phyloP scores from a whole-genome alignment of 1,140 invertebrate species.

The Phymastichus coffea region DNA sequence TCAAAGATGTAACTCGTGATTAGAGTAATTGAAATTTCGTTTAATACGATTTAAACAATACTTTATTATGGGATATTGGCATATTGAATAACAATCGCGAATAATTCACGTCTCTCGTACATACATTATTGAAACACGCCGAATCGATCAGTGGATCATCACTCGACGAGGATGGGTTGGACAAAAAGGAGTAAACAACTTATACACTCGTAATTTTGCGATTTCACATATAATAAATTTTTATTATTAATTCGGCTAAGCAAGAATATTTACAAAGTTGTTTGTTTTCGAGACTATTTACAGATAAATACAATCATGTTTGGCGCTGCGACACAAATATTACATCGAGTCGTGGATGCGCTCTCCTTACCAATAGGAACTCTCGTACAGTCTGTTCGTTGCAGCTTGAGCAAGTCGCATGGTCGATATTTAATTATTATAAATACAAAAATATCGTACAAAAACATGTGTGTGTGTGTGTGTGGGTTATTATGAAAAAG shows the following conservation, averaged over 20 bases:
- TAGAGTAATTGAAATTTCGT: too few relatives aligned
- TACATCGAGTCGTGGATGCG: too few relatives aligned
- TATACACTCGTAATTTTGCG: neutral
- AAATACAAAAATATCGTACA: conserved; percentile 31
- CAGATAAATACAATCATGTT: conserved; percentile 52
- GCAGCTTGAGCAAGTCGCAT: conserved; percentile 44
- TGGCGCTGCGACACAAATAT: too few relatives aligned
- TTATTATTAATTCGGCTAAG: conserved; percentile 22
- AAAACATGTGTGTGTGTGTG: neutral
- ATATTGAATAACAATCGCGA: too few relatives aligned
- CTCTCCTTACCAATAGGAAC: conserved; percentile 48
- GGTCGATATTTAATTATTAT: conserved; percentile 23
- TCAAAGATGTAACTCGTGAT: too few relatives aligned
- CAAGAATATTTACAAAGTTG: conserved; percentile 44
- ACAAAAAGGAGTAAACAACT: neutral
- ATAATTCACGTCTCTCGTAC: too few relatives aligned
- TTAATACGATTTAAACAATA: too few relatives aligned
- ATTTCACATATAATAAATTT: conserved; percentile 20
- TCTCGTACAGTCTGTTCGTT: conserved; percentile 55
- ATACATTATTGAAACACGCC: too few relatives aligned
- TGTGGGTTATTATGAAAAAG: neutral
- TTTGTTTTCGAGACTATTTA: conserved; percentile 43
- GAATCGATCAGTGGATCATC: too few relatives aligned
- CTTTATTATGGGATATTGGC: too few relatives aligned
- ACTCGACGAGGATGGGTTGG: too few relatives aligned